These are phyloP conservation scores for Calyptomena viridis DNA, from an alignment of 2,113 vertebrate species.

Conservation along the genomic window DNA sequence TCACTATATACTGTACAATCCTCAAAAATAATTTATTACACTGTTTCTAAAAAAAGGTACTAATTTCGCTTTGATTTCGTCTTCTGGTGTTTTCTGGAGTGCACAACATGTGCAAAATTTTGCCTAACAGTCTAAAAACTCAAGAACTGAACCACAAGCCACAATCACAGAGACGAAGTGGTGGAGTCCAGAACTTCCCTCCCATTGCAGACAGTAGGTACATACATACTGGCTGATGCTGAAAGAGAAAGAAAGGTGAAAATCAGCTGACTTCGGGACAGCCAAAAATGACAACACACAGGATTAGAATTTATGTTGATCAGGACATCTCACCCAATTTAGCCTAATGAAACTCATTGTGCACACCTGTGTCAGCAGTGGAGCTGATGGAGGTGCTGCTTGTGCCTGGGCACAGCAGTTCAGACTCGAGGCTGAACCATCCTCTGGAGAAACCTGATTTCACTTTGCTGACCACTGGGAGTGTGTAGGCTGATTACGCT, in stretches of 20 bases:
- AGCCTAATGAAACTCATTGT: neutral
- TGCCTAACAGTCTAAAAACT: constrained; percentile 88
- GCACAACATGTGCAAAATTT: constrained; percentile 76
- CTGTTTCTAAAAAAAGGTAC: constrained; percentile 90
- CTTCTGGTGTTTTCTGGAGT: constrained; percentile 54
- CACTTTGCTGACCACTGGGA: neutral
- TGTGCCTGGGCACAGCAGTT: neutral
- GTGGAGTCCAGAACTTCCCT: constrained; percentile 98
- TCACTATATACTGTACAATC: constrained; percentile 95
- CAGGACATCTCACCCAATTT: neutral
- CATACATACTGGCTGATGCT: constrained; percentile 90
- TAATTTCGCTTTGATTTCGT: constrained; percentile 67
- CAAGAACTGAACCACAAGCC: constrained; percentile 72
- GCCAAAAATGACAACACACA: neutral
- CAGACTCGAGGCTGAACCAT: neutral
- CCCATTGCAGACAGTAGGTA: constrained; percentile 94
- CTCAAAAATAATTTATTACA: constrained; percentile 99
- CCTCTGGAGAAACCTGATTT: neutral
- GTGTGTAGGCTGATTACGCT: neutral
- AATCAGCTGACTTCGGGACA: neutral
- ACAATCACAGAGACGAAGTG: constrained; percentile 93
- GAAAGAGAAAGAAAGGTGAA: constrained; percentile 56
- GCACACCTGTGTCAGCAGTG: neutral
- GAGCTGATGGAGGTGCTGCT: neutral
- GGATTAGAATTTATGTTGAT: neutral